These are phyloP conservation scores for Parasteatoda lunata DNA, from an alignment of 2,888 invertebrate species.

Conservation along the genomic window DNA sequence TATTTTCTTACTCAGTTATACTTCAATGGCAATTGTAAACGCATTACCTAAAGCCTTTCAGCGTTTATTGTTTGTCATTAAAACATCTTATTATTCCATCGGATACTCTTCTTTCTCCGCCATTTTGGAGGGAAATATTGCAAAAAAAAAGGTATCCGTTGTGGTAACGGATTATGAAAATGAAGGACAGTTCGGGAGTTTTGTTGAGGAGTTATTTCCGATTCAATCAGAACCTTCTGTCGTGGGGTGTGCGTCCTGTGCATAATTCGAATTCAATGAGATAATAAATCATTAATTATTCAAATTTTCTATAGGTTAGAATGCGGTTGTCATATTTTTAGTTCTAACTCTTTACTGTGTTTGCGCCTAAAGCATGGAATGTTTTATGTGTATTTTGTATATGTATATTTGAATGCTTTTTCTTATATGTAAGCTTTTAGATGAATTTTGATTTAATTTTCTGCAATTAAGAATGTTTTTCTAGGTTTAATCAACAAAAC, in stretches of 20 bases:
- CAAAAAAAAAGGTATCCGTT: not conserved
- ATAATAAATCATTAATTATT: conserved; percentile 52
- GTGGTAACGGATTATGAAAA: conserved; percentile 40
- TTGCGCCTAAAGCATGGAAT: too few relatives aligned
- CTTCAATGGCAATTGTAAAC: conserved; percentile 22
- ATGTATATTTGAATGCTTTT: too few relatives aligned
- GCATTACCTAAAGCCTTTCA: conserved; percentile 20
- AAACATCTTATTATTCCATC: conserved; percentile 17
- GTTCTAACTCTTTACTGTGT: not conserved
- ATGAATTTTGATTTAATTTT: too few relatives aligned
- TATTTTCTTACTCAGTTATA: not conserved
- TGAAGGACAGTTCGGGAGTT: conserved; percentile 17
- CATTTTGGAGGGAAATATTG: not conserved
- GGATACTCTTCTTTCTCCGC: conserved; percentile 2
- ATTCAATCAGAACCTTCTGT: conserved; percentile 56
- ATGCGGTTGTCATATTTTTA: conserved; percentile 28
- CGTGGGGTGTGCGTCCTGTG: not conserved
- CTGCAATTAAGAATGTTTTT: too few relatives aligned
- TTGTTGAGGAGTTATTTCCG: conserved; percentile 15
- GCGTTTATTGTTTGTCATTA: conserved; percentile 30
- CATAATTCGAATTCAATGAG: conserved; percentile 41
- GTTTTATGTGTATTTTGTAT: too few relatives aligned
- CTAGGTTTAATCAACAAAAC: too few relatives aligned
- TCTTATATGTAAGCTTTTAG: too few relatives aligned
- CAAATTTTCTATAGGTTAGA: conserved; percentile 26